Evolutionary conservation across 2,888 invertebrate species (phyloP).

Genomic region (Eupithecia subfuscata): DNA sequence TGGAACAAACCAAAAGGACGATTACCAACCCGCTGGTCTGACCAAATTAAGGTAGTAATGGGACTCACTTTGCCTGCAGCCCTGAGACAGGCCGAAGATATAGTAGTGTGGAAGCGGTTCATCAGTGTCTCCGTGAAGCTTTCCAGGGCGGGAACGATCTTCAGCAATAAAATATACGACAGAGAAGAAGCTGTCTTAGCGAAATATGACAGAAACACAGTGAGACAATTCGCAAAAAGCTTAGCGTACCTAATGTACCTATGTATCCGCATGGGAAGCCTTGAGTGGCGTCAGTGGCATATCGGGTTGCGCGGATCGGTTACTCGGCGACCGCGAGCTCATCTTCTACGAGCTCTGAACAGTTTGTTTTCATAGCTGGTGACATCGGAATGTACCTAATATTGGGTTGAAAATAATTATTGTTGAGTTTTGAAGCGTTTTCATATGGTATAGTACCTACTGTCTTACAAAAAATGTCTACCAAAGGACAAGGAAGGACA

Average conservation of each 20-base stretch:
- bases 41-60: background rate
- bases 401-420: background rate
- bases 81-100: background rate
- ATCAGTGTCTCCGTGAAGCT: background rate
- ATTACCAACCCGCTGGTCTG: background rate
- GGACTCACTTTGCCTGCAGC: background rate
- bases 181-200: conserved; percentile 4
- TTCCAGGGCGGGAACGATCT: background rate
- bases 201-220: conserved; percentile 45
- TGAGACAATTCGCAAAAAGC: conserved; percentile 67
- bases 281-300: conserved; percentile 70
- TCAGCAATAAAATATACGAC: background rate
- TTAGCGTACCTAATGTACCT: conserved; percentile 47
- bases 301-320: conserved; percentile 70
- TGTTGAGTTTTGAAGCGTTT: background rate
- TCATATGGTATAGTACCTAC: background rate
- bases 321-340: conserved; percentile 70
- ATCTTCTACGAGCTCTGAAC: conserved; percentile 53
- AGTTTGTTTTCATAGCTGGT: conserved; percentile 8
- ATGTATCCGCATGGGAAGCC: conserved; percentile 75
- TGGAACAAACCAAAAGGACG: background rate
- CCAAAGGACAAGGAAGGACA: too few relatives aligned
- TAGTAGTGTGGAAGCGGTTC: background rate
- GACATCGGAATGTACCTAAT: background rate
- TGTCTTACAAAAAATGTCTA: too few relatives aligned